Percentiles rank a stretch among this genome's conserved stretches.
phyloP scores from a whole-genome alignment of 2,113 vertebrate genomes.

The Zingel zingel region DNA sequence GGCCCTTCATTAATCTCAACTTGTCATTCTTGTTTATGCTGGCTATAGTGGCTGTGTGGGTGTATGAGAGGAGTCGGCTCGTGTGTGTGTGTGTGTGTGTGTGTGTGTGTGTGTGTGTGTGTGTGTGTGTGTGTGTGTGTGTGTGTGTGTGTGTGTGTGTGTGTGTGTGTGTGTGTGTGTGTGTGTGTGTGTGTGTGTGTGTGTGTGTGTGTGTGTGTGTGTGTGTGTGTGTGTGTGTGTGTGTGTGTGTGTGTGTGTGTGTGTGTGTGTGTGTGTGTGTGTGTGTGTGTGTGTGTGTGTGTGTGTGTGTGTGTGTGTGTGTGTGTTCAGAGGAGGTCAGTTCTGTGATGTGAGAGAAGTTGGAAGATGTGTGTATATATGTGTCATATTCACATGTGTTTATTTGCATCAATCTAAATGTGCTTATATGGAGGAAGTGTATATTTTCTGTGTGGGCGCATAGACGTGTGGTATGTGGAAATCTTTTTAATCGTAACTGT shows the following conservation, averaged over 20 bases:
- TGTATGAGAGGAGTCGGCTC: slow-evolving; percentile 38
- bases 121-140: slow-evolving; percentile 61
- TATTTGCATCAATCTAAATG: slow-evolving; percentile 61
- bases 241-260: slow-evolving; percentile 61
- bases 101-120: slow-evolving; percentile 33
- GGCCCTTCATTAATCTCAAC: slow-evolving; percentile 98
- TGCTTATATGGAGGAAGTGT: slow-evolving; percentile 54
- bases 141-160: slow-evolving; percentile 73
- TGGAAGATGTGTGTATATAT: slow-evolving; percentile 43
- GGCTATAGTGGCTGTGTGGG: slow-evolving; percentile 88
- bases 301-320: slow-evolving; percentile 27
- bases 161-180: slow-evolving; percentile 61
- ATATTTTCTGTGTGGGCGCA: slow-evolving; percentile 52
- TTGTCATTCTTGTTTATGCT: slow-evolving; percentile 99
- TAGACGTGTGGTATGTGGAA: slow-evolving; percentile 44
- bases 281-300: slow-evolving; percentile 28
- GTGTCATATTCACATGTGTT: slow-evolving; percentile 69
- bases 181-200: slow-evolving; percentile 26
- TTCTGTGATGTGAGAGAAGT: slow-evolving; percentile 44
- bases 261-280: slow-evolving; percentile 72
- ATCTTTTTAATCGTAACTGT: slow-evolving; percentile 86
- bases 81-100: slow-evolving; percentile 82
- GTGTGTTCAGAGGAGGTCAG: slow-evolving; percentile 34
- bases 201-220: slow-evolving; percentile 32
- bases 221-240: slow-evolving; percentile 59